Conservation (phyloP, 2,888 invertebrate species). For the Aethes cnicana region DNA sequence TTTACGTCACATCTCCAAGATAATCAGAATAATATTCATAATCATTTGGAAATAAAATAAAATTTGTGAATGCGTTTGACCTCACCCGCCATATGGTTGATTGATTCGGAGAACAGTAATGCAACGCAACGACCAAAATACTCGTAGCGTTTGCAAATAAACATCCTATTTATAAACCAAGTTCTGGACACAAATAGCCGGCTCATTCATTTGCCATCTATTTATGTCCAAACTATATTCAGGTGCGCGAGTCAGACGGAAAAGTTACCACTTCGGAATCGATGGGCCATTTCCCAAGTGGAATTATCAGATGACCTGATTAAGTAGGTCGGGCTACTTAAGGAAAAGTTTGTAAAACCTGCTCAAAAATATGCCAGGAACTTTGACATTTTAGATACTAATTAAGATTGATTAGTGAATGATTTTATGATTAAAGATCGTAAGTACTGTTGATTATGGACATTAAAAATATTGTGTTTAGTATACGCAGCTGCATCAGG, state of each 20-base stretch:
- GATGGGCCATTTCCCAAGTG: neutral
- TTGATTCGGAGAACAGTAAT: conserved; percentile 7
- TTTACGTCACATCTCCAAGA: neutral
- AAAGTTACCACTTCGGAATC: neutral
- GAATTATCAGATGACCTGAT: neutral
- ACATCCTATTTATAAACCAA: conserved; percentile 3
- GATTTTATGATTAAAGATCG: no score
- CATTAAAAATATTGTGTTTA: no score
- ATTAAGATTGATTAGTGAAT: no score
- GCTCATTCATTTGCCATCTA: conserved; percentile 10
- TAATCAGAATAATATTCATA: no score
- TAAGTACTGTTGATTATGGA: no score
- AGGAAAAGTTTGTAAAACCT: neutral
- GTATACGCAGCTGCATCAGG: conserved; percentile 41
- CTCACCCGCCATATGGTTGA: neutral
- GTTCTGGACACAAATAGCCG: conserved; percentile 4
- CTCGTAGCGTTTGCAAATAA: conserved; percentile 4
- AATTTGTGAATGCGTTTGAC: no score
- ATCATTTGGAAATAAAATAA: no score
- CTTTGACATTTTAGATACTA: neutral
- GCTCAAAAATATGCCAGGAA: neutral
- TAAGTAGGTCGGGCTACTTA: neutral
- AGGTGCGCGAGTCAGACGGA: conserved; percentile 1
- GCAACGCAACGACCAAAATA: conserved; percentile 6
- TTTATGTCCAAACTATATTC: conserved; percentile 3